These are phyloP conservation scores for Caenorhabditis wallacei DNA, from an alignment of 2,888 invertebrate genomes.

Conservation along the genomic window DNA sequence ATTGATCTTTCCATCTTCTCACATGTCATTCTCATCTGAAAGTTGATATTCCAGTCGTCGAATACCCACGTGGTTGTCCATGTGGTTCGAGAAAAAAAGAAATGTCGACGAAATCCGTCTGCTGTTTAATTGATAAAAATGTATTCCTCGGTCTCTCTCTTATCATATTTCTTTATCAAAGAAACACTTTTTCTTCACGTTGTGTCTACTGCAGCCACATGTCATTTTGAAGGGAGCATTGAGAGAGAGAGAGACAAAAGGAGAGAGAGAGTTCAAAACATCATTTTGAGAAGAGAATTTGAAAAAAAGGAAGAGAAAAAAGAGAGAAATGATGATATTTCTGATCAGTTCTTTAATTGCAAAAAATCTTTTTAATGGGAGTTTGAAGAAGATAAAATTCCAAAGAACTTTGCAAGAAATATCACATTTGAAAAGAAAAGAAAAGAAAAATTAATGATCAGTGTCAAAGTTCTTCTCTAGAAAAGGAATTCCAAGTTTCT, in stretches of 20 bases:
- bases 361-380: constrained; percentile 6
- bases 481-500: no score
- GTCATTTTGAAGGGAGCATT: constrained; percentile 10
- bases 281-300: constrained; percentile 11
- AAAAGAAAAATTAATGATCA: constrained; percentile 4
- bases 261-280: constrained; percentile 51
- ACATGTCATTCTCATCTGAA: not conserved
- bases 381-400: constrained; percentile 25
- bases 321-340: constrained; percentile 46
- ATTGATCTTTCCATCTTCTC: no score
- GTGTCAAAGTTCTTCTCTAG: no score
- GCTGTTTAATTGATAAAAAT: not conserved
- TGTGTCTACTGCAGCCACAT: constrained; percentile 43
- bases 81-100: constrained; percentile 17
- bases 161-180: constrained; percentile 24
- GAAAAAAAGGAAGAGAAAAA: not conserved
- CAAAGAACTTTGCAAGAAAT: constrained; percentile 23
- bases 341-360: constrained; percentile 30
- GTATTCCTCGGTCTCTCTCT: constrained; percentile 6
- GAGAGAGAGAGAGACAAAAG: not conserved
- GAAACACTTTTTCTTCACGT: constrained; percentile 31
- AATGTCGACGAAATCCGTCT: constrained; percentile 41
- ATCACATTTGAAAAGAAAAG: not conserved
- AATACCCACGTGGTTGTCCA: constrained; percentile 7
- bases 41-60: not conserved